Evolutionary conservation across 1,140 invertebrate genomes (phyloP), one percentile per base, ranked within the genome.

Genomic region (Parapsyche elsis): DNA sequence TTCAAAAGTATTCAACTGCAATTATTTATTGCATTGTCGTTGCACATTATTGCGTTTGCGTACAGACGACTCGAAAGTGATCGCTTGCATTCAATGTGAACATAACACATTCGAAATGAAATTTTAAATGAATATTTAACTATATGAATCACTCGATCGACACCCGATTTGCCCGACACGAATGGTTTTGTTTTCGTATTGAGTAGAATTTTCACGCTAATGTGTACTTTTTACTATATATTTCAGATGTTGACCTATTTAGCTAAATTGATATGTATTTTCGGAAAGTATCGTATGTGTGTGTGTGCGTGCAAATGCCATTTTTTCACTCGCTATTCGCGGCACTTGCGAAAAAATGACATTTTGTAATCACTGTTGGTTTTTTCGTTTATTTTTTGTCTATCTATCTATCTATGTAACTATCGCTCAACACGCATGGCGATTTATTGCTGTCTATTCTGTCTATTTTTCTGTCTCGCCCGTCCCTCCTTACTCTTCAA

Each of bases 381-480:
- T 71, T 46, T 9, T 14, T 53, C 49, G 16, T 16, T 12, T 74
- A 71, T 59, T 45, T 53, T 53, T 53, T 53, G 12, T 53, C 10
- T 53, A 53, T 53, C 10, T 76, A 49, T 80, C 74, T 80, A 80
- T 83, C 71, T 76, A 53, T 80, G 16, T 46, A 67, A 81, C 75
- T 78, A 71, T 80, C 82, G 82, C 82, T 83, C 76, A 67, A 78
- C 82, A 83, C 82, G 82, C 82, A 83, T 83, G 82, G 82, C 80
- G 81, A 84, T 81, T 80, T 76, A 80, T 81, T 80, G 80, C 82
- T 83, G 71, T 81, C 76, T 82, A 53, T 83, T 83, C 74, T 78
- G 74, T 84, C 81, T 78, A 78, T 76, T 79, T 84, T 75, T 84
- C 77, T 84, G 64, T 84, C 79, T 83, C 79, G 81, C 80, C 76